Conservation (phyloP, 1,140 invertebrate genomes). For the Caligus rogercresseyi region DNA sequence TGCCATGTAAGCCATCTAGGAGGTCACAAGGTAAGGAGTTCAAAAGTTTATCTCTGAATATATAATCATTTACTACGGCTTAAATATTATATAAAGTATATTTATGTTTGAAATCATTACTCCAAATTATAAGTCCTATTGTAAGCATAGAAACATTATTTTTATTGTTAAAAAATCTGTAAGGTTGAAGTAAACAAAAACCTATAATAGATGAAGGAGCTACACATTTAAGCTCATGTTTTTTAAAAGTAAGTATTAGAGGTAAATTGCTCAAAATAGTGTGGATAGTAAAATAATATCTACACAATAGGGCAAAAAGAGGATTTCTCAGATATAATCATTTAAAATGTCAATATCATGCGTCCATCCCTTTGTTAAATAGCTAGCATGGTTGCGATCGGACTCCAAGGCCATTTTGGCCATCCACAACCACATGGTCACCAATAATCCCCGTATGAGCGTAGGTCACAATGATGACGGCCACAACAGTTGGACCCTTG, state of each 20-base stretch:
- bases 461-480: slow-evolving; percentile 70
- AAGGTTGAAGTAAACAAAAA: background rate
- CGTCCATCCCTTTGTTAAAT: background rate
- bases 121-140: background rate
- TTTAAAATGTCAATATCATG: background rate
- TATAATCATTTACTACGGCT: no score
- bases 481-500: slow-evolving; percentile 73
- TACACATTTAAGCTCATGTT: background rate
- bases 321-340: no score
- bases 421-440: slow-evolving; percentile 77
- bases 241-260: background rate
- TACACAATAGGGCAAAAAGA: no score
- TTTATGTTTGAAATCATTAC: background rate
- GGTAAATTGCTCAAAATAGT: background rate
- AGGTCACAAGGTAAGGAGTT: slow-evolving; percentile 82
- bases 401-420: slow-evolving; percentile 77
- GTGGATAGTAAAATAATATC: background rate
- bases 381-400: slow-evolving; percentile 82
- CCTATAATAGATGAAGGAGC: background rate
- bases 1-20: slow-evolving; percentile 76
- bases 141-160: background rate
- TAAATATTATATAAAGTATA: background rate
- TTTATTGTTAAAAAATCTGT: background rate
- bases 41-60: no score
- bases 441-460: slow-evolving; percentile 53